A percentile compares a stretch with the other conserved stretches of the same genome.
Conservation (phyloP, 2,888 invertebrate species). For the Acronicta psi region DNA sequence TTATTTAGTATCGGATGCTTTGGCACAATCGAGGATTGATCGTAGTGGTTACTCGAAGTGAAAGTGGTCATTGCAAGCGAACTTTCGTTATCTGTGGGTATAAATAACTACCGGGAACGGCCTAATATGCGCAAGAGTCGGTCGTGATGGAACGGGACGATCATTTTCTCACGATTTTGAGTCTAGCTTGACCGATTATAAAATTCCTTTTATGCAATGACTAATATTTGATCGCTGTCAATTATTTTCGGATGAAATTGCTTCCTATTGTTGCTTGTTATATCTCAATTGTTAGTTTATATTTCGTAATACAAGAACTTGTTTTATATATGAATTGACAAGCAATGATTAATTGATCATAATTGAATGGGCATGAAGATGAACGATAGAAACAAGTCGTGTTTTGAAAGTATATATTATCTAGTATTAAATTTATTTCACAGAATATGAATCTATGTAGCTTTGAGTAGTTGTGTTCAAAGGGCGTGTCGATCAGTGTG, state of each 20-base stretch:
- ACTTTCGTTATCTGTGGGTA: constrained; percentile 73
- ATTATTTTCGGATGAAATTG: constrained; percentile 18
- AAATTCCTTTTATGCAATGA: constrained; percentile 27
- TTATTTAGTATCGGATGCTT: constrained; percentile 18
- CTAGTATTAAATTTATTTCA: no score
- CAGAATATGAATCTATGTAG: constrained; percentile 9
- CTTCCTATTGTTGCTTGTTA: constrained; percentile 11
- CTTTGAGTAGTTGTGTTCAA: constrained; percentile 14
- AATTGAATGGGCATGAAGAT: no score
- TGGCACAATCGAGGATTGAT: constrained; percentile 53
- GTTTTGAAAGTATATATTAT: no score
- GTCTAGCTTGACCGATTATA: constrained; percentile 19
- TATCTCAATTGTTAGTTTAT: no score
- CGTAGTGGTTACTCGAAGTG: constrained; percentile 62
- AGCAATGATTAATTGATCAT: background rate
- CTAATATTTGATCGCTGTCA: constrained; percentile 13
- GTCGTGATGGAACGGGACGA: constrained; percentile 58
- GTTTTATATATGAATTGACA: background rate
- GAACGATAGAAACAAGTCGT: no score
- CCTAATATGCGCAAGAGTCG: constrained; percentile 62
- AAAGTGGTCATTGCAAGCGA: constrained; percentile 77
- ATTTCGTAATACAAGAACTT: no score
- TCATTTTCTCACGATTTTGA: constrained; percentile 53
- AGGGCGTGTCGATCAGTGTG: constrained; percentile 27
- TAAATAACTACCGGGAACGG: constrained; percentile 63